Base-by-base conservation (phyloP, 2,797 vertebrate genomes). In the Anas georgica region DNA sequence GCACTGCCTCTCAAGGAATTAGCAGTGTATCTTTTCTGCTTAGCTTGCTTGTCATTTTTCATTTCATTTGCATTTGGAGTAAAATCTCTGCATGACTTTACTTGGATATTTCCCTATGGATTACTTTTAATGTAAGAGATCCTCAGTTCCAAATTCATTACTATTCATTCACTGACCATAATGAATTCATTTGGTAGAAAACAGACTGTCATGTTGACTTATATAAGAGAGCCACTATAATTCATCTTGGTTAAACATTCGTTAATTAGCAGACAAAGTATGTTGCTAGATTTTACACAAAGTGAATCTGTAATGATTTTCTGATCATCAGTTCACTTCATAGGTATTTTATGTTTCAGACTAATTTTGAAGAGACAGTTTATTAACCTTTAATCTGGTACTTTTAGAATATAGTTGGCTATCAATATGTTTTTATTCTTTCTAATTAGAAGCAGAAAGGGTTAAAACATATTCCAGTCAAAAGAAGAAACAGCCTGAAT, bases 141-240 rank as follows among this genome's bases (percentile, higher is more conserved):
- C 26, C 37, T 90, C 45, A 94, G 45, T 60, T 84, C 7, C 37
- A 88, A 90, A 94, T 85, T 74, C 45, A 94, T 93, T 94, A 93
- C 43, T 92, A 64, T 94, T 92, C 56, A 79, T 90, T 95, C 84
- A 83, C 41, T 60, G 41, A 76, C 63, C 1, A 2, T 87, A 95
- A 91, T 95, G 18, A 91, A 94, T 92, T 94, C 37, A 92, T 93
- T 95, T 95, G 52, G 52, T 81, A 88, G 50, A 89, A 90, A 83
- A 80, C 37, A 81, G 79, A 84, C 56, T 90, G 52, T 83, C 69
- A 60, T 94, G 92, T 92, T 94, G 78, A 84, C 88, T 93, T 88
- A 46, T 5, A 6, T 45, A 66, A 87, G 68, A 48, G 46, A 62
- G 52, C 45, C 52, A 56, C 59, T 94, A 18, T 86, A 91, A 90